Evolutionary conservation across 2,797 vertebrate species (phyloP), one percentile per base, ranked within the genome.

Genomic region (Darevskia mixta): DNA sequence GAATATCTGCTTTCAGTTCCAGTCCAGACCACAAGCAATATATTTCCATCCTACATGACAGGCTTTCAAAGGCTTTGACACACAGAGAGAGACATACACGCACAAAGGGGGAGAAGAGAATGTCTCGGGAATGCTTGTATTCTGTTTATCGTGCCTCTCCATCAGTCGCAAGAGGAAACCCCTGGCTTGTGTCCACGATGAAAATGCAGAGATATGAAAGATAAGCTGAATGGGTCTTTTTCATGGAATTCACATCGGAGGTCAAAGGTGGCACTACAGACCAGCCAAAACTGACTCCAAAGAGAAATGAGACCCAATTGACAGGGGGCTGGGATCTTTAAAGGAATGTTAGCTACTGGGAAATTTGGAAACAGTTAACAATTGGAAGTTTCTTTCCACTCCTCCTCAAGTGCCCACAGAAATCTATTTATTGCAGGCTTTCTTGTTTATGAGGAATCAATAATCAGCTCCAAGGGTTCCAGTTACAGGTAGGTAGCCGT

Each of bases 261-360:
- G 11, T 84, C 84, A 89, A 89, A 71, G 76, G 71, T 66, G 67
- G 81, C 83, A 71, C 35, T 32, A 83, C 85, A 91, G 38, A 71
- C 17, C 35, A 78, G 45, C 35, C 82, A 58, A 90, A 58, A 79
- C 77, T 2, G 45, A 85, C 86, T 79, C 73, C 86, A 90, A 87
- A 83, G 85, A 83, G 85, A 89, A 92, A 83, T 25, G 87, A 90
- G 18, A 61, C 86, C n/a, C 83, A 89, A 72, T 32, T 85, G 73
- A 83, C 49, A 25, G 69, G 77, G 78, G 58, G 18, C 41, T 81
- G 87, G 58, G 64, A 64, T 71, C 35, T 83, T 89, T 45, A 61
- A 76, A 82, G 43, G 78, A 91, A 80, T 88, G 91, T 87, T 72
- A 80, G 32, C 87, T 90, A 3, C 5, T 77, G 61, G 61, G 58